Conservation (phyloP, 2,797 vertebrate genomes). For the Dromococcyx pavoninus region DNA sequence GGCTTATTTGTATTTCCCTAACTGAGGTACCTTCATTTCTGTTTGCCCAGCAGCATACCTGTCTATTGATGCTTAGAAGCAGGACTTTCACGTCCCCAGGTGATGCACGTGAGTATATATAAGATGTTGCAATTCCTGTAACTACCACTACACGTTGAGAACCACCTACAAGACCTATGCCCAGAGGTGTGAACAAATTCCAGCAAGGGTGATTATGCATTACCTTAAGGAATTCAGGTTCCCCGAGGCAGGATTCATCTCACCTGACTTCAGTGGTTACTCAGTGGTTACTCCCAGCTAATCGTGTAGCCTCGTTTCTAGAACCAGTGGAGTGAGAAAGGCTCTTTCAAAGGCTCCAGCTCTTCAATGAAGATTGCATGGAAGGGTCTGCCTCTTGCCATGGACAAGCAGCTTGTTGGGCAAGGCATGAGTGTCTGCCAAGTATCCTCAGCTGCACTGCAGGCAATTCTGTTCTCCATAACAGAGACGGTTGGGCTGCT, state of each 20-base stretch:
- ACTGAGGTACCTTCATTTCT: not conserved
- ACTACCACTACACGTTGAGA: not conserved
- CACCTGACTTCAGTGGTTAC: not conserved
- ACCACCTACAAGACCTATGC: not conserved
- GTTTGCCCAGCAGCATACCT: not conserved
- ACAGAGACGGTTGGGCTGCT: not conserved
- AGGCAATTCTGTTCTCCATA: not conserved
- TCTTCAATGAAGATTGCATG: not conserved
- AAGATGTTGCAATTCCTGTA: constrained; percentile 2
- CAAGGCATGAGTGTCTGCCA: not conserved
- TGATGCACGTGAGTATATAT: not conserved
- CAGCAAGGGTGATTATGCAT: not conserved
- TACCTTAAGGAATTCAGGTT: not conserved
- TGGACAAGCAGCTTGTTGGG: not conserved
- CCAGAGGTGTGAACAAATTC: not conserved
- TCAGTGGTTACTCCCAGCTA: not conserved
- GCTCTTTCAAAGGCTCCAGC: not conserved
- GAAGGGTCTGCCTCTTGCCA: not conserved
- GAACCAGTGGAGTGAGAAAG: not conserved
- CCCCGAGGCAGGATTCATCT: not conserved
- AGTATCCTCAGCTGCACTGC: not conserved
- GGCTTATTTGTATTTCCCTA: not conserved
- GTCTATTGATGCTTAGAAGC: not conserved
- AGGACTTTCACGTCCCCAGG: not conserved
- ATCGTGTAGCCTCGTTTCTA: not conserved